Evolutionary conservation across 2,113 vertebrate genomes (phyloP), one percentile per base, ranked within the genome.

Genomic region (Sula dactylatra): DNA sequence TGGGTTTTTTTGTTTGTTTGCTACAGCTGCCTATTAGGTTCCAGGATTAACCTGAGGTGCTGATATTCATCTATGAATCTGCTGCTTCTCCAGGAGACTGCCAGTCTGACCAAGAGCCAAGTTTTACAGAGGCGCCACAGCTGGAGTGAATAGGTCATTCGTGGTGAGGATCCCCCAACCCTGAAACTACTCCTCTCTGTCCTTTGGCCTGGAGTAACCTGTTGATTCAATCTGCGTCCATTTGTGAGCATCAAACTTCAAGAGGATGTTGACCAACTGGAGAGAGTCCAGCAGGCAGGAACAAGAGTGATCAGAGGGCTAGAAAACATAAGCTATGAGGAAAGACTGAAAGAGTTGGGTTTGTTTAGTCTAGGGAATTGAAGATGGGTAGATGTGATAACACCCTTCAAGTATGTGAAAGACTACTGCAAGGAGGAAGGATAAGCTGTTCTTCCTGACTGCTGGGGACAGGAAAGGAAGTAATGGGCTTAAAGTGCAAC

Each of bases 351-450:
- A 71, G 52, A 94, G 44, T 52, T 87, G 11, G 29, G 27, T 92
- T 93, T 96, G 90, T 94, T 97, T 94, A 97, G 90, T 94, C 92
- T 95, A 59, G 66, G 58, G 40, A 95, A 77, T 9, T 92, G 87
- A 95, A 94, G 87, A 82, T 0, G 1, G 4, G 58, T 90, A 94
- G 90, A 66, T 1, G 2, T 77, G 84, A 80, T 93, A 93, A 96
- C 45, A 86, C 12, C 8, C 54, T 90, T 90, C 66, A 80, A 95
- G 36, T n/a, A 66, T 50, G 62, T 69, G 34, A 88, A 94, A 90
- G 45, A 56, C 90, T 96, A 69, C 54, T 87, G 66, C 54, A 73
- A 82, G 50, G 36, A 93, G 64, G 34, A 94, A 92, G 58, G 38
- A 54, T 92, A 91, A 89, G 40, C 34, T 82, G 45, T 55, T 95